Evolutionary conservation across 2,888 invertebrate species (phyloP), one percentile per base, ranked within the genome.

Genomic region (Thumatha senex): DNA sequence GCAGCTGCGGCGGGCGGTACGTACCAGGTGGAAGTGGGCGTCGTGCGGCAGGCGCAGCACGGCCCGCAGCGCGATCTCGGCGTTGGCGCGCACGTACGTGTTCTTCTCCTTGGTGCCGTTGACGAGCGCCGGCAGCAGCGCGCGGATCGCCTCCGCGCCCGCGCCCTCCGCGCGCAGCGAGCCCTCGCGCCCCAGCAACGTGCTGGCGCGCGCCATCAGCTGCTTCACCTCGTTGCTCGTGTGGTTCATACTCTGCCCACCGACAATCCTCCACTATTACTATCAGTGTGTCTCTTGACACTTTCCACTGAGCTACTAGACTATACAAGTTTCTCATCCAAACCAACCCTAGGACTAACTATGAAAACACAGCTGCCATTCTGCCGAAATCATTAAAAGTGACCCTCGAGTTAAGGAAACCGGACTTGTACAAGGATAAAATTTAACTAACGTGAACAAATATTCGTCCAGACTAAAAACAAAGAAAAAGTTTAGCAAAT

Each of bases 81-180:
- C 96, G 89, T 97, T 97, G 36, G 97, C 96, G 84, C 97, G 96
- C 38, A 99, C 99, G 78, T 97, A 96, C 42, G 97, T 95, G 89
- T 99, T 99, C 92, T 98, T 99, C 91, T 99, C 99, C 92, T 99
- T 99, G 54, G 98, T 98, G 59, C 99, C 99, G 91, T 98, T 99
- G 46, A 99, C 98, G 67, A 99, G 92, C 89, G 97, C 96, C 0
- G 99, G 98, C 63, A 99, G 92, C 60, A 97, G 88, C 45, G 95
- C 90, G 78, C 95, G 96, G 61, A 97, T 92, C 62, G 97, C 87
- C 66, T 96, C 96, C 0, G 93, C 90, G 31, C 94, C 74, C 15
- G 47, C 38, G 3, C 61, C 59, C 52, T 49, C 43, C 9, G 49
- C 55, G 51, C 51, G 60, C 51, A 52, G 47, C 63, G 56, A 85